Conservation (phyloP, 2,113 vertebrate species). For the Suncus etruscus region DNA sequence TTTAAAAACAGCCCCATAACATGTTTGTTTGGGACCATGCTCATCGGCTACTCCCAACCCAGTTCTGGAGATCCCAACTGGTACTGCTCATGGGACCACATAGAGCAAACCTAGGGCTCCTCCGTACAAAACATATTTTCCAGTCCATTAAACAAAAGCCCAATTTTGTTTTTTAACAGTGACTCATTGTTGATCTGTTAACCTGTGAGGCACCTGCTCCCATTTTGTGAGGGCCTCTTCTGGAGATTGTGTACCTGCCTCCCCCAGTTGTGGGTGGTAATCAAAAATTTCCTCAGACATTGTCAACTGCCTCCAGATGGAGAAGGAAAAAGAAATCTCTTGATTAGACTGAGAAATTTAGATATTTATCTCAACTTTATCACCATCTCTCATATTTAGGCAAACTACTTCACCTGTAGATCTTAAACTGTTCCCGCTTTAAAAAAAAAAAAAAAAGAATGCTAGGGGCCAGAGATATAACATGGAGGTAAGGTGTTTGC, state of each 20-base stretch:
- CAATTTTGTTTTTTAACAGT: constrained; percentile 1
- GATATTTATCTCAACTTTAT: constrained; percentile 18
- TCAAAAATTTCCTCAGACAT: constrained; percentile 7
- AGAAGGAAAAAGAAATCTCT: neutral
- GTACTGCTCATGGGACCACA: too few relatives aligned
- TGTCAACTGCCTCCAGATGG: neutral
- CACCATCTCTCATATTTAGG: neutral
- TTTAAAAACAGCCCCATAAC: neutral
- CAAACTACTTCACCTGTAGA: neutral
- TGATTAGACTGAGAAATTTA: constrained; percentile 5
- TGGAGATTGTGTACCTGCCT: neutral
- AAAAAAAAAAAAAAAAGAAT: neutral
- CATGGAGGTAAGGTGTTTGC: too few relatives aligned
- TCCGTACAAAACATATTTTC: too few relatives aligned
- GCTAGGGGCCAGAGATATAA: too few relatives aligned
- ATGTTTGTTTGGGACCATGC: too few relatives aligned
- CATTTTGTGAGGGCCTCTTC: neutral
- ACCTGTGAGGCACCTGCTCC: too few relatives aligned
- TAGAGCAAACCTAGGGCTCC: too few relatives aligned
- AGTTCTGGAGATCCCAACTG: too few relatives aligned
- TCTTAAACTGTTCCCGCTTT: neutral
- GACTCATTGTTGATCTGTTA: neutral
- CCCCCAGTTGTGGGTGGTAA: neutral
- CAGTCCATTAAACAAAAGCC: too few relatives aligned
- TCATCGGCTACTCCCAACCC: too few relatives aligned